A percentile compares a stretch with the other conserved stretches of the same genome.
These are phyloP conservation scores for Coleophora flavipennella DNA, from an alignment of 2,888 invertebrate species.

Conservation along the genomic window DNA sequence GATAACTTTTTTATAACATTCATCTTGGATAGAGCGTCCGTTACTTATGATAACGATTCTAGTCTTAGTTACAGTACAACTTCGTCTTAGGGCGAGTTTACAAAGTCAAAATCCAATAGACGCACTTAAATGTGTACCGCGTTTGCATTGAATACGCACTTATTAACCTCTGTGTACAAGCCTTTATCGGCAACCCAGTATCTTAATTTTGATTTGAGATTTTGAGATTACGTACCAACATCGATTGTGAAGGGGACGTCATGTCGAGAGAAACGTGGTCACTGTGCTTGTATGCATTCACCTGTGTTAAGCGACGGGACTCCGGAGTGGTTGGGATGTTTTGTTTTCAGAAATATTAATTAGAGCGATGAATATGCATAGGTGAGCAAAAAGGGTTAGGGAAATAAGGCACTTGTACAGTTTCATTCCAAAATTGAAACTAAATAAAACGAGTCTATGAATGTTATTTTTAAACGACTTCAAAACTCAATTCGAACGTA, in stretches of 20 bases:
- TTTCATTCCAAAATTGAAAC: too few relatives aligned
- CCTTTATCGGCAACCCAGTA: conserved; percentile 31
- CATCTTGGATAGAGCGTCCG: too few relatives aligned
- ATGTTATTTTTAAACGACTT: too few relatives aligned
- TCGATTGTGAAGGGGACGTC: conserved; percentile 29
- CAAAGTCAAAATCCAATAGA: too few relatives aligned
- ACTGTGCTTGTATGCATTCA: conserved; percentile 37
- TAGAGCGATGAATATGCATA: conserved; percentile 7
- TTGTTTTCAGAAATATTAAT: conserved; percentile 7
- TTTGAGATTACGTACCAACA: conserved; percentile 36
- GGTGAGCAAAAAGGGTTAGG: not conserved
- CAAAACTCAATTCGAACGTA: too few relatives aligned
- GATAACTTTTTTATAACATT: too few relatives aligned
- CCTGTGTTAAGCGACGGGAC: conserved; percentile 4
- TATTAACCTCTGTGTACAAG: conserved; percentile 19
- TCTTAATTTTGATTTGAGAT: conserved; percentile 51
- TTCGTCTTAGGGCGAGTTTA: too few relatives aligned
- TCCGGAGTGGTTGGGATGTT: conserved; percentile 8
- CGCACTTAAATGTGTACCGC: too few relatives aligned
- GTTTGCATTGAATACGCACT: conserved; percentile 5
- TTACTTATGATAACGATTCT: too few relatives aligned
- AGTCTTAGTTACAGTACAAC: too few relatives aligned
- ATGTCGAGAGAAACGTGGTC: conserved; percentile 41
- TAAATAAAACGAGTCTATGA: too few relatives aligned
- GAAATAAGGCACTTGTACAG: too few relatives aligned